phyloP scores from a whole-genome alignment of 2,113 vertebrate genomes.

The Pteronura brasiliensis region DNA sequence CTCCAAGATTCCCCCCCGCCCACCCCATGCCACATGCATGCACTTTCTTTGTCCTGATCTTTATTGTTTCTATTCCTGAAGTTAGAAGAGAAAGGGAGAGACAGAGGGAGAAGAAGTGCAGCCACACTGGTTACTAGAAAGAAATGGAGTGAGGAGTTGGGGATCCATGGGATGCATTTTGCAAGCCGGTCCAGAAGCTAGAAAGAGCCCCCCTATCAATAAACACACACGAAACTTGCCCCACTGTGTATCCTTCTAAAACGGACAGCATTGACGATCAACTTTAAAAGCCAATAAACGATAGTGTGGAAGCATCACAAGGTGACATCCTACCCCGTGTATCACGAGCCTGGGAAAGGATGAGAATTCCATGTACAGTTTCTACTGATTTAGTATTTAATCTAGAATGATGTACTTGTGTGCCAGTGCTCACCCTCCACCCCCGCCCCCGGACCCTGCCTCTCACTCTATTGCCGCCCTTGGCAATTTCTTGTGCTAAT shows the following conservation, averaged over 20 bases:
- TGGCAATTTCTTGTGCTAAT: not conserved
- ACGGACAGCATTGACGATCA: not conserved
- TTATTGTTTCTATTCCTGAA: conserved; percentile 3
- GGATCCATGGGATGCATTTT: not conserved
- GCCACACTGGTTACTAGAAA: not conserved
- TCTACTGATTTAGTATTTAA: too few species aligned
- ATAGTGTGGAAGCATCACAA: not conserved
- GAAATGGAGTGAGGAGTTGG: not conserved
- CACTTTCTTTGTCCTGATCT: not conserved
- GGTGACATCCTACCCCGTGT: not conserved
- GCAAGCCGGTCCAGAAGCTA: not conserved
- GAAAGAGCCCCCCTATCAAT: not conserved
- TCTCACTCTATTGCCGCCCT: not conserved
- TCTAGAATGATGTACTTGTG: not conserved
- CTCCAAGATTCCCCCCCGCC: not conserved
- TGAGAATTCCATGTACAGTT: not conserved
- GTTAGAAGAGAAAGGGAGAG: not conserved
- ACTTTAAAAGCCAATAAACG: not conserved
- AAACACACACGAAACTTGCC: not conserved
- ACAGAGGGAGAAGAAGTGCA: not conserved
- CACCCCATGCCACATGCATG: not conserved
- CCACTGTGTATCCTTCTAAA: not conserved
- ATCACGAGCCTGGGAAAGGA: not conserved
- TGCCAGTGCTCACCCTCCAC: not conserved
- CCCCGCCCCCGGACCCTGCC: too few species aligned